These are phyloP conservation scores for Cacatua alba DNA, from an alignment of 2,113 vertebrate genomes.

Conservation along the genomic window DNA sequence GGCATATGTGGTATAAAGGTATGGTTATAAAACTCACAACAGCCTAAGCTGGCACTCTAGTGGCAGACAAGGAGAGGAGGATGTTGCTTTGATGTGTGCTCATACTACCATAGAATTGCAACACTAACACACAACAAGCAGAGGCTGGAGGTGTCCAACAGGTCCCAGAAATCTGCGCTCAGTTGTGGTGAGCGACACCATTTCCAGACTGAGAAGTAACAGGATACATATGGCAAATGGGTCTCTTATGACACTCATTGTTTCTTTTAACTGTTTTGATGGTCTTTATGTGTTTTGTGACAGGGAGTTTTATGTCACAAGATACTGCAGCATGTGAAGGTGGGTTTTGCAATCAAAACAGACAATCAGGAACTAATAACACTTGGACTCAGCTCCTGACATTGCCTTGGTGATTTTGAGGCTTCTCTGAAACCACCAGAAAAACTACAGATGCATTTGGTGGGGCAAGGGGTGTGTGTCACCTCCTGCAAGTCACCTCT, in stretches of 20 bases:
- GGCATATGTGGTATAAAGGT: not conserved
- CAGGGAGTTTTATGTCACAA: not conserved
- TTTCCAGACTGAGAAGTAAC: not conserved
- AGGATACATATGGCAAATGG: not conserved
- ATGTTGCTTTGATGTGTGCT: not conserved
- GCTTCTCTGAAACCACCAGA: not conserved
- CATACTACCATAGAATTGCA: rapidly evolving
- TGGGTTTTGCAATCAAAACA: not conserved
- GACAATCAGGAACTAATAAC: not conserved
- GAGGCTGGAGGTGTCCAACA: not conserved
- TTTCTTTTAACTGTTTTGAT: not conserved
- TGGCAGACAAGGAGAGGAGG: not conserved
- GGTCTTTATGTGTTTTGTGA: not conserved
- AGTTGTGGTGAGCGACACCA: not conserved
- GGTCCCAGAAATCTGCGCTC: not conserved
- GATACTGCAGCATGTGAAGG: not conserved
- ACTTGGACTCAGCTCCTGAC: not conserved
- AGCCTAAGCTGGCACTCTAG: not conserved
- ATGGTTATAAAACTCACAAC: not conserved
- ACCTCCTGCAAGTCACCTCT: not conserved
- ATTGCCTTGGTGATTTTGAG: not conserved
- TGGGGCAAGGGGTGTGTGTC: not conserved
- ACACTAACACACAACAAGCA: not conserved
- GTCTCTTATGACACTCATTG: not conserved
- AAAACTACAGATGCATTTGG: not conserved